Percentiles rank a stretch among this genome's conserved stretches.
These are phyloP conservation scores for Corythornis cristatus DNA, from an alignment of 2,113 vertebrate species.

Conservation along the genomic window DNA sequence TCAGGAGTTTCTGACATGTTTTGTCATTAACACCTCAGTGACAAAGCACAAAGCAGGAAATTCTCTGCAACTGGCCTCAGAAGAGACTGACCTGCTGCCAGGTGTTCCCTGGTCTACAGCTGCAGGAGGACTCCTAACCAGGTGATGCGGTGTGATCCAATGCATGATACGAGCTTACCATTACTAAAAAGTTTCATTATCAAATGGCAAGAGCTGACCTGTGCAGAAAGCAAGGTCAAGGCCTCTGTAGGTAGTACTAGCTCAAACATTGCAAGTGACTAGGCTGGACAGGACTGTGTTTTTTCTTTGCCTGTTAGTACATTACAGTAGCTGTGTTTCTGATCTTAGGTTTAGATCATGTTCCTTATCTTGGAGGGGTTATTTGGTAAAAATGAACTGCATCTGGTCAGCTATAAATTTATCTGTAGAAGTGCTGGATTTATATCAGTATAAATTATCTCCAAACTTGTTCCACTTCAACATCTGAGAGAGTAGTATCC, in stretches of 20 bases:
- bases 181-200: neutral
- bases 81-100: neutral
- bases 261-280: neutral
- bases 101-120: neutral
- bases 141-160: neutral
- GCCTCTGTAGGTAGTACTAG: neutral
- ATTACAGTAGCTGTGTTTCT: neutral
- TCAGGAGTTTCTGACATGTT: neutral
- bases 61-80: neutral
- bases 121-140: neutral
- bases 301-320: neutral
- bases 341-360: neutral
- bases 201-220: neutral
- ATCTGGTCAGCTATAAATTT: neutral
- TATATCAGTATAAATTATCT: neutral
- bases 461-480: neutral
- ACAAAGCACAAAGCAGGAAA: neutral
- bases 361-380: neutral
- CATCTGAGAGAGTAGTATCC: fast-evolving
- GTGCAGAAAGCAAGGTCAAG: neutral
- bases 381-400: neutral
- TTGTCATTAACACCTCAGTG: neutral
- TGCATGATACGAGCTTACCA: neutral
- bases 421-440: neutral
- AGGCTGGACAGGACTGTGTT: neutral